Evolutionary conservation across 2,888 invertebrate species (phyloP).

Genomic region (Drosophila atripex): DNA sequence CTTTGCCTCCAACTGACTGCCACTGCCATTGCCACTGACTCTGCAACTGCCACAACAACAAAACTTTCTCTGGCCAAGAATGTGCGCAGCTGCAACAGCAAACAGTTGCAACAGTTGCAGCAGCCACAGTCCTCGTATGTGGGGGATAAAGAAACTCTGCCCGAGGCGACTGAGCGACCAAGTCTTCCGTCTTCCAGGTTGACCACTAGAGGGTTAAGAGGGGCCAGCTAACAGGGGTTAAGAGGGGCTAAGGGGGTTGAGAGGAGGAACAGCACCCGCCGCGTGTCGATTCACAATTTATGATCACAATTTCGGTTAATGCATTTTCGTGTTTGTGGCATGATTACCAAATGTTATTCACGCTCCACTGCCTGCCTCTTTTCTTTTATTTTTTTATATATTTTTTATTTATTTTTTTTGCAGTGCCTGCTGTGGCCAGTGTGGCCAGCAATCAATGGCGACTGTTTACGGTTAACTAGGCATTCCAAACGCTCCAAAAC

Average conservation of each 20-base stretch:
- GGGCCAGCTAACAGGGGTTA: too few relatives aligned
- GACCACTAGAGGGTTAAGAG: slow-evolving; percentile 1
- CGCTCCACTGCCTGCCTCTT: slow-evolving; percentile 68
- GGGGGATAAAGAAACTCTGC: too few relatives aligned
- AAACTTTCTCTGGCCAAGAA: slow-evolving; percentile 74
- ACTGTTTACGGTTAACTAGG: slow-evolving; percentile 75
- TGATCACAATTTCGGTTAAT: slow-evolving; percentile 84
- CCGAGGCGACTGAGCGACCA: too few relatives aligned
- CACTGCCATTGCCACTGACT: slow-evolving; percentile 37
- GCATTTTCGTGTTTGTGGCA: slow-evolving; percentile 83
- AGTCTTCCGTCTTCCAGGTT: too few relatives aligned
- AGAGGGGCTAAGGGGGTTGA: too few relatives aligned
- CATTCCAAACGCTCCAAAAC: slow-evolving; percentile 62
- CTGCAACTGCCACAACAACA: slow-evolving; percentile 66
- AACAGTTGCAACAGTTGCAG: slow-evolving; percentile 33
- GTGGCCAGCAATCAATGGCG: slow-evolving; percentile 16
- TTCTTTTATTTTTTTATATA: too few relatives aligned
- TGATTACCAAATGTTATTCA: slow-evolving; percentile 82
- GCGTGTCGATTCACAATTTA: slow-evolving; percentile 83
- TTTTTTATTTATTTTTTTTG: too few relatives aligned
- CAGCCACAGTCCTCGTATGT: slow-evolving; percentile 28
- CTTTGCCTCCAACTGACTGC: slow-evolving; percentile 16
- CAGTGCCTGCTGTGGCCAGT: too few relatives aligned
- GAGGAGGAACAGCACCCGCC: slow-evolving; percentile 52
- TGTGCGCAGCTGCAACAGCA: slow-evolving; percentile 70